phyloP scores from a whole-genome alignment of 2,888 invertebrate genomes.

The Siphlonurus alternatus region DNA sequence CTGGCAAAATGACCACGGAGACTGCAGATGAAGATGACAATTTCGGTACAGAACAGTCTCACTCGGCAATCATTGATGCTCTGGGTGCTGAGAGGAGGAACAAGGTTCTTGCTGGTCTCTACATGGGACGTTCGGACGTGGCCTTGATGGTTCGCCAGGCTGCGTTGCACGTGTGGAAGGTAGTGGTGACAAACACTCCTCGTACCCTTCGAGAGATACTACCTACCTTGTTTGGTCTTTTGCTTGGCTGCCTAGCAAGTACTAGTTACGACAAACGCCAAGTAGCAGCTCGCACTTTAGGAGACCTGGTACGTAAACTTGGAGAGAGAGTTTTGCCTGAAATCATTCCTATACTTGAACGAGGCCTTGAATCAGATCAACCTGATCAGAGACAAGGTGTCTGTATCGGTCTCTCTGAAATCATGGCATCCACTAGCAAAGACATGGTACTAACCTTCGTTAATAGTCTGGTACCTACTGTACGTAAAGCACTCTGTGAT shows the following conservation, averaged over 20 bases:
- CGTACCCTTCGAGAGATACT: slow-evolving; percentile 90
- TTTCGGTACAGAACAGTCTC: slow-evolving; percentile 94
- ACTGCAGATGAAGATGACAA: slow-evolving; percentile 98
- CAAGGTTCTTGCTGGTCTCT: slow-evolving; percentile 81
- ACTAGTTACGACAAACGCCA: slow-evolving; percentile 93
- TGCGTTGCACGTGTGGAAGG: slow-evolving; percentile 98
- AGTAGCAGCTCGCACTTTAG: slow-evolving; percentile 89
- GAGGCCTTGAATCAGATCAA: slow-evolving; percentile 77
- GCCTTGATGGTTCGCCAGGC: slow-evolving; percentile 94
- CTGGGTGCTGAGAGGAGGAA: slow-evolving; percentile 82
- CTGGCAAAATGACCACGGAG: slow-evolving; percentile 98
- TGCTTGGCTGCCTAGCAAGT: slow-evolving; percentile 88
- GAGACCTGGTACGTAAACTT: slow-evolving; percentile 90
- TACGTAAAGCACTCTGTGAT: slow-evolving; percentile 88
- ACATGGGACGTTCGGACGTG: slow-evolving; percentile 95
- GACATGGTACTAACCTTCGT: slow-evolving; percentile 88
- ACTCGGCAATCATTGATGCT: slow-evolving; percentile 72
- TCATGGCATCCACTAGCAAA: slow-evolving; percentile 88
- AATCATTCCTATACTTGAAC: slow-evolving; percentile 93
- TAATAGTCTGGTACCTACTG: slow-evolving; percentile 78
- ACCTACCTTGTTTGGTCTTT: slow-evolving; percentile 77
- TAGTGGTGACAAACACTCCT: slow-evolving; percentile 96
- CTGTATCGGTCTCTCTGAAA: slow-evolving; percentile 94
- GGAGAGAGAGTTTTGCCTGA: slow-evolving; percentile 96
- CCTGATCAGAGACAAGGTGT: slow-evolving; percentile 96